These are phyloP conservation scores for Drosophila bocki DNA, from an alignment of 1,140 invertebrate species.

Conservation along the genomic window DNA sequence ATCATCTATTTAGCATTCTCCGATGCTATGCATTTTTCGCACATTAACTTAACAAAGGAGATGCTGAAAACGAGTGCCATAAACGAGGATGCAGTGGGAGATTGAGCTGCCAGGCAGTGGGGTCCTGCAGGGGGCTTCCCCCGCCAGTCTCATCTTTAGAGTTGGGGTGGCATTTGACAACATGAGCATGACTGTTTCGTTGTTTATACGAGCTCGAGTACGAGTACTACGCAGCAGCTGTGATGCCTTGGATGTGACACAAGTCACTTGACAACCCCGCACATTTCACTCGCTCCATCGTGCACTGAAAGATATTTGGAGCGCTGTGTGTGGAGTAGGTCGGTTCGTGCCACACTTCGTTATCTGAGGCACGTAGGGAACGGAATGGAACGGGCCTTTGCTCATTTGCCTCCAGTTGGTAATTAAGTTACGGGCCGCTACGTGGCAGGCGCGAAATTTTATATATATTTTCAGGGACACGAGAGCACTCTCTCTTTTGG, in stretches of 20 bases:
- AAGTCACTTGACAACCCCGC: conserved; percentile 50
- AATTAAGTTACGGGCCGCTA: conserved; percentile 69
- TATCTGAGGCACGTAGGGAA: conserved; percentile 68
- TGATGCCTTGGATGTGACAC: conserved; percentile 34
- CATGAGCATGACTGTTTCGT: conserved; percentile 52
- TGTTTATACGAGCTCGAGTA: conserved; percentile 31
- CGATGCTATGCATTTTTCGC: conserved; percentile 74
- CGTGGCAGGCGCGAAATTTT: conserved; percentile 48
- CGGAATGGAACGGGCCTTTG: conserved; percentile 25
- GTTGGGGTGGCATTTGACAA: conserved; percentile 35
- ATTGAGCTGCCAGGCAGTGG: conserved; percentile 36
- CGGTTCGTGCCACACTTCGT: conserved; percentile 18
- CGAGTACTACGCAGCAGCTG: conserved; percentile 32
- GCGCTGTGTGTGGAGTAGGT: not conserved
- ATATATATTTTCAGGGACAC: conserved; percentile 20
- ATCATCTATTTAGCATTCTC: conserved; percentile 69
- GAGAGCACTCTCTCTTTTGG: not conserved
- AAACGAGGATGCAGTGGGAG: conserved; percentile 58
- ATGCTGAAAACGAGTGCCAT: conserved; percentile 37
- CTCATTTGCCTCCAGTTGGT: conserved; percentile 62
- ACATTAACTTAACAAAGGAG: conserved; percentile 68
- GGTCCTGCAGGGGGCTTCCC: not conserved
- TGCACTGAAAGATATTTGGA: conserved; percentile 36
- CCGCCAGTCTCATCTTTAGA: not conserved
- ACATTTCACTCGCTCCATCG: conserved; percentile 15